Conservation (phyloP, 92 coral and sea anemone genomes). For the Blastomussa wellsi region DNA sequence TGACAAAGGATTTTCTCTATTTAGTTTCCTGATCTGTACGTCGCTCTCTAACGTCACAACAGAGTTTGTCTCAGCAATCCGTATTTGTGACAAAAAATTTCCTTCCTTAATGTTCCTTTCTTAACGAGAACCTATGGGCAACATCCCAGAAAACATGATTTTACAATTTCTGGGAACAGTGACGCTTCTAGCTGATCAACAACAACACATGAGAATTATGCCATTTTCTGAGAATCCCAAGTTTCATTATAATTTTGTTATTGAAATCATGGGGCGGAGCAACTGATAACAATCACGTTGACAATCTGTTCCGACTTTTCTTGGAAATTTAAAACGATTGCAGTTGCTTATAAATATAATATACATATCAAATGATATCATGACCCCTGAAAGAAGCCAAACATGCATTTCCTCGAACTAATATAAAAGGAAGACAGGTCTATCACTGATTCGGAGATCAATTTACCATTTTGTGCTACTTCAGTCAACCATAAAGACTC, state of each 20-base stretch:
- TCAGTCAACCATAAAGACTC: too few relatives aligned
- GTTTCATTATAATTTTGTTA: neutral
- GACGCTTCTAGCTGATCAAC: neutral
- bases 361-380: neutral
- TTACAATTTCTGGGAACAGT: neutral
- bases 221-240: neutral
- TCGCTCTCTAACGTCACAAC: too few relatives aligned
- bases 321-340: neutral
- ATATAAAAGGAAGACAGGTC: too few relatives aligned
- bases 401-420: neutral
- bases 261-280: slow-evolving; percentile 10
- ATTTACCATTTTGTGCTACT: too few relatives aligned
- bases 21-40: too few relatives aligned
- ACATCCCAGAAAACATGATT: neutral
- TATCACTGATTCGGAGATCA: too few relatives aligned
- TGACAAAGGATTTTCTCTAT: too few relatives aligned
- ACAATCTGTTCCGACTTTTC: slow-evolving; percentile 21
- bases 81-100: neutral
- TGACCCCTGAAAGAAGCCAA: neutral
- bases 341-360: too few relatives aligned
- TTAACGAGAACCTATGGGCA: neutral
- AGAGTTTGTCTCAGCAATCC: neutral
- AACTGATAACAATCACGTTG: neutral
- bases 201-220: neutral
- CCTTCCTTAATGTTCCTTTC: neutral